These are phyloP conservation scores for Hylaea fasciaria DNA, from an alignment of 2,888 invertebrate species.

Conservation along the genomic window DNA sequence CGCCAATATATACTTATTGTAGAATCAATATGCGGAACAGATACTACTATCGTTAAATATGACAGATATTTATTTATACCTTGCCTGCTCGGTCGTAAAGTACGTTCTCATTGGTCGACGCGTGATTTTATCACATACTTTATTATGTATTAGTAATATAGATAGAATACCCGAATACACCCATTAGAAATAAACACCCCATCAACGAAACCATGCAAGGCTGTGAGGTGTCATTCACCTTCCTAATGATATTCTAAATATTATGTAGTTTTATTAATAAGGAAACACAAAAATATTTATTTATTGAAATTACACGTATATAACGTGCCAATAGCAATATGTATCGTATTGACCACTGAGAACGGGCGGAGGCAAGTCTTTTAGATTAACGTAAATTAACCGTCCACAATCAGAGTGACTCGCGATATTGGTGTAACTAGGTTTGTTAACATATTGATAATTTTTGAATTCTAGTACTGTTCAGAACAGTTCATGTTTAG, in stretches of 20 bases:
- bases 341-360: constrained; percentile 16
- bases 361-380: background rate
- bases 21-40: too few relatives aligned
- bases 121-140: background rate
- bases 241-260: constrained; percentile 22
- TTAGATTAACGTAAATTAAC: background rate
- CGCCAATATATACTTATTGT: background rate
- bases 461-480: too few relatives aligned
- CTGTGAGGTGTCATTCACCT: constrained; percentile 23
- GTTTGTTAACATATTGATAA: too few relatives aligned
- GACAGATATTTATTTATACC: background rate
- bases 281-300: constrained; percentile 3
- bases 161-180: too few relatives aligned
- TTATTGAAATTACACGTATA: constrained; percentile 8
- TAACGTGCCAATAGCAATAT: background rate
- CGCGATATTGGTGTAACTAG: too few relatives aligned
- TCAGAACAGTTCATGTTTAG: background rate
- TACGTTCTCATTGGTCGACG: constrained; percentile 17
- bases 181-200: too few relatives aligned
- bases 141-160: too few relatives aligned
- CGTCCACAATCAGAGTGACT: constrained; percentile 3
- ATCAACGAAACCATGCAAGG: constrained; percentile 2
- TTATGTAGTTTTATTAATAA: constrained; percentile 1
- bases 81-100: background rate
- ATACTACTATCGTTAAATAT: too few relatives aligned